phyloP scores from a whole-genome alignment of 2,113 vertebrate species.

The Willisornis vidua region DNA sequence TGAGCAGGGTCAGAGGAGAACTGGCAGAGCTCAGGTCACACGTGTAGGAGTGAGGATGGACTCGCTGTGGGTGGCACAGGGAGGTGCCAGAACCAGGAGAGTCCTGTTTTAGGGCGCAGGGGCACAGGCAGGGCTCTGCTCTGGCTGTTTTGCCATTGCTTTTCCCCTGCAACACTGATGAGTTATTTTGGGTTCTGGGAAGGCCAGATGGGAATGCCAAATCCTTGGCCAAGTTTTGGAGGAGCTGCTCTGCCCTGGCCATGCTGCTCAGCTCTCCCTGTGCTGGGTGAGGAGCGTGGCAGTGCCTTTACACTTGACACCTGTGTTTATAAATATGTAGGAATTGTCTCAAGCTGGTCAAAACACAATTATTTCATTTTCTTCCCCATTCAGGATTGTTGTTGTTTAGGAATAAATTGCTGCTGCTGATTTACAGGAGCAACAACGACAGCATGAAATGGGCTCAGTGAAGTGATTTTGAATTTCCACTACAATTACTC shows the following conservation, averaged over 20 bases:
- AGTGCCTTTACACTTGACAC: not conserved
- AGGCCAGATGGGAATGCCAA: not conserved
- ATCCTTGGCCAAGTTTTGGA: not conserved
- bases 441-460: slow-evolving; percentile 65
- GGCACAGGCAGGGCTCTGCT: not conserved
- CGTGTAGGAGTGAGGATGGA: accelerated
- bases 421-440: slow-evolving; percentile 71
- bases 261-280: not conserved
- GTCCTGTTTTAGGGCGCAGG: accelerated
- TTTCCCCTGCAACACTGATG: not conserved
- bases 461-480: slow-evolving; percentile 74
- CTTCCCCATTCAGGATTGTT: slow-evolving; percentile 52
- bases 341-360: slow-evolving; percentile 64
- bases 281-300: not conserved
- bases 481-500: slow-evolving; percentile 78
- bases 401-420: slow-evolving; percentile 75
- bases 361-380: slow-evolving; percentile 77
- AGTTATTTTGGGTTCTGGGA: not conserved
- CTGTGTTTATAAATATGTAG: slow-evolving; percentile 29
- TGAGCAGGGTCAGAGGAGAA: not conserved
- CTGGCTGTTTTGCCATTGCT: not conserved
- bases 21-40: not conserved
- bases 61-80: accelerated
- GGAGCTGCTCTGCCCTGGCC: not conserved
- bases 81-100: not conserved